Conservation (phyloP, 2,888 invertebrate species). For the Hipparchia semele region DNA sequence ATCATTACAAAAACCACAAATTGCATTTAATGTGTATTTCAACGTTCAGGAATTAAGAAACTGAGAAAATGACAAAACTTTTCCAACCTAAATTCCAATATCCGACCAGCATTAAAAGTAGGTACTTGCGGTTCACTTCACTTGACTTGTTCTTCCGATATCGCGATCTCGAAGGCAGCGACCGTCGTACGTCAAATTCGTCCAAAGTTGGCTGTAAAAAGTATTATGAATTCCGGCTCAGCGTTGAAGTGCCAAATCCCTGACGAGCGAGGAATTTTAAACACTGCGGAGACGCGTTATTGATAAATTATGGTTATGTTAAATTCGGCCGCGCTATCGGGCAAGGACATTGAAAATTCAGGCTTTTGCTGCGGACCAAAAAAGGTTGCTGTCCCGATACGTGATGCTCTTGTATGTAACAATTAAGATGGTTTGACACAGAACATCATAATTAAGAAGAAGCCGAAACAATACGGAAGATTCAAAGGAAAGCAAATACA, state of each 20-base stretch:
- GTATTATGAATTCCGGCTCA: constrained; percentile 69
- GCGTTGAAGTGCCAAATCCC: constrained; percentile 72
- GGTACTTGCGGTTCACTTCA: neutral
- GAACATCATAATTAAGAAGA: no score
- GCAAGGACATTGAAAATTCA: constrained; percentile 12
- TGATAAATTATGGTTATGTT: constrained; percentile 53
- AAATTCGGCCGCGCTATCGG: constrained; percentile 8
- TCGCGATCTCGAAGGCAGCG: constrained; percentile 4
- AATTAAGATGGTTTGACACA: no score
- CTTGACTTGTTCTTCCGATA: constrained; percentile 11
- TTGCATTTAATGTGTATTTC: neutral
- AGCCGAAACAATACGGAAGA: neutral
- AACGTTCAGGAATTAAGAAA: neutral
- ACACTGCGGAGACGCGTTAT: constrained; percentile 57
- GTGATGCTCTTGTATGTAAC: no score
- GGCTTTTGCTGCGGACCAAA: neutral
- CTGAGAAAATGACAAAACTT: constrained; percentile 3
- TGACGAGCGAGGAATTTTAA: constrained; percentile 73
- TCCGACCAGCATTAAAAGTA: constrained; percentile 2
- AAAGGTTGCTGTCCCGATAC: neutral
- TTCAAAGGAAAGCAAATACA: neutral
- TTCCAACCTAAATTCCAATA: constrained; percentile 3
- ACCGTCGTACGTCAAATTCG: constrained; percentile 32
- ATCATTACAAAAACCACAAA: neutral
- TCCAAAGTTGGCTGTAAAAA: constrained; percentile 43